A percentile compares a stretch with the other conserved stretches of the same genome.
These are phyloP conservation scores for Zoanthus solanderi DNA, from an alignment of 92 coral and sea anemone genomes.

Conservation along the genomic window DNA sequence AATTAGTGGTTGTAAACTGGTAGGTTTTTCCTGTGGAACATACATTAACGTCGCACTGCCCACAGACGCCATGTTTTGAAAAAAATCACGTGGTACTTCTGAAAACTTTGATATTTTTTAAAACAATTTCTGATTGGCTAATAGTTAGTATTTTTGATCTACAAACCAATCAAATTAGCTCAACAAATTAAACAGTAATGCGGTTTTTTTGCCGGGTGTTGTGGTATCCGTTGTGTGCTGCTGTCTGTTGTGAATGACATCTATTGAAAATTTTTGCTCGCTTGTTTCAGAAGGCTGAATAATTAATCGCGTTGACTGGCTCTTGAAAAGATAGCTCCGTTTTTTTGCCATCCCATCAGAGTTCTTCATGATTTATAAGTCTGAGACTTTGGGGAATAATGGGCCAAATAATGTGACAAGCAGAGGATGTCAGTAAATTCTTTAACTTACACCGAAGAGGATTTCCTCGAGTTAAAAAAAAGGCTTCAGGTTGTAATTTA, in stretches of 20 bases:
- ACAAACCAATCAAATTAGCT: conserved; percentile 21
- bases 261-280: not conserved
- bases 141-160: not conserved
- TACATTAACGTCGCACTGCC: conserved; percentile 14
- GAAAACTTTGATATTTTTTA: not conserved
- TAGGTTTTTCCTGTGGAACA: conserved; percentile 3
- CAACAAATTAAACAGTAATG: not conserved
- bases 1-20: conserved; percentile 45
- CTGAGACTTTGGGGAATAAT: not conserved
- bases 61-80: conserved; percentile 40
- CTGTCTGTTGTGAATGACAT: not conserved
- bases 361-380: not conserved
- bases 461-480: conserved; percentile 35
- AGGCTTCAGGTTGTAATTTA: conserved; percentile 38
- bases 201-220: conserved; percentile 20
- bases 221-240: not conserved
- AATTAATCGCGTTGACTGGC: conserved; percentile 29
- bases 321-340: not conserved
- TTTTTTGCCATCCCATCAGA: not conserved
- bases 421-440: conserved; percentile 27
- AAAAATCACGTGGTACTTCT: not conserved
- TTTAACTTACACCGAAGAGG: conserved; percentile 38
- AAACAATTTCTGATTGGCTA: conserved; percentile 3
- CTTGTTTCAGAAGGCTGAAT: conserved; percentile 21
- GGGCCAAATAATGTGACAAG: not conserved